phyloP scores from a whole-genome alignment of 2,113 vertebrate genomes.

The Mormyrus iriodes region DNA sequence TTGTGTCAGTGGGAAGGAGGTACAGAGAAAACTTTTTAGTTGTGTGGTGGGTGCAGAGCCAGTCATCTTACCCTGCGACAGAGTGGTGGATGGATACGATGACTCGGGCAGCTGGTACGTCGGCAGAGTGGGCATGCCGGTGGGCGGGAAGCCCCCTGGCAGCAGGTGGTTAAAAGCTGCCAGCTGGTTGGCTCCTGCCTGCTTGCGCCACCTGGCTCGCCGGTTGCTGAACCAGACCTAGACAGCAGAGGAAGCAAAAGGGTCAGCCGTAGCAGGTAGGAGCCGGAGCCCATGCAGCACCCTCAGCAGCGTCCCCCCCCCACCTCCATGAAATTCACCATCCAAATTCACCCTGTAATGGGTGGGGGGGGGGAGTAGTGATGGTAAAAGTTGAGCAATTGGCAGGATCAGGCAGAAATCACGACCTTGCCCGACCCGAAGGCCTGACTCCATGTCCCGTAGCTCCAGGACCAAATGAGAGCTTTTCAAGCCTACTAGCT shows the following conservation, averaged over 20 bases:
- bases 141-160: slow-evolving; percentile 86
- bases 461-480: not conserved
- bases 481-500: not conserved
- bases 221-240: slow-evolving; percentile 99
- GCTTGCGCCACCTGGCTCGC: slow-evolving; percentile 92
- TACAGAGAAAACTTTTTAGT: not conserved
- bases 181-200: slow-evolving; percentile 95
- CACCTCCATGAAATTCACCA: too few species aligned
- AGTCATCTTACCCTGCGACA: slow-evolving; percentile 80
- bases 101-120: slow-evolving; percentile 92
- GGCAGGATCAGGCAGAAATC: not conserved
- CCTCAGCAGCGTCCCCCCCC: not conserved
- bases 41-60: not conserved
- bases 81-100: slow-evolving; percentile 76
- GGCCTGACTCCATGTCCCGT: not conserved
- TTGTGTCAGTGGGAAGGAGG: not conserved
- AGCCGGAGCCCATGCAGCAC: too few species aligned
- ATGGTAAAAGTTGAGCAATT: not conserved
- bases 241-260: not conserved
- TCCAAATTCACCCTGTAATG: not conserved
- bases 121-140: slow-evolving; percentile 87
- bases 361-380: not conserved
- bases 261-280: not conserved
- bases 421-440: not conserved
- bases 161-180: slow-evolving; percentile 95